Evolutionary conservation across 2,113 vertebrate genomes (phyloP), one percentile per base, ranked within the genome.

Genomic region (Stigmatopora nigra): DNA sequence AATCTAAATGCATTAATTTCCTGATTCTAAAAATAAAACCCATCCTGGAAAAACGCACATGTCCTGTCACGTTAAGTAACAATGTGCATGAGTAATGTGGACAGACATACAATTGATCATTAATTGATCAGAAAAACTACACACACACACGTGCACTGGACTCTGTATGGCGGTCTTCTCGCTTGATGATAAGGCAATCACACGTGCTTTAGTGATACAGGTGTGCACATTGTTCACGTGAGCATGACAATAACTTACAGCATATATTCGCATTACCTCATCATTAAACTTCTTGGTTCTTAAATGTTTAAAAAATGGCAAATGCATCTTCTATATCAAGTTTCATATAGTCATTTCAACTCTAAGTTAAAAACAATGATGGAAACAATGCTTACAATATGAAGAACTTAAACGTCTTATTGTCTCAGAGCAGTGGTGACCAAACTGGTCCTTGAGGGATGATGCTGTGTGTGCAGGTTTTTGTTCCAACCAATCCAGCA

Each of bases 181-280:
- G 12, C 4, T 25, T 45, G 41, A 16, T 57, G 48, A 56, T 53
- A 45, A 53, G 12, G 62, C 47, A 41, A 35, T 36, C 10, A 12
- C 31, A 51, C 22, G 25, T 31, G 25, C 5, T 4, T 35, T 16
- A 35, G 25, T 36, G 61, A 51, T 4, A 5, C 13, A 4, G 11
- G 46, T 49, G 61, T 51, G 22, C 19, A 47, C 20, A 12, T 8
- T 8, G 22, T 14, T 31, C 31, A 15, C 16, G 25, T 36, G 25
- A 49, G 14, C 13, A 47, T 9, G 44, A n/a, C n/a, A 5, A 47
- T 41, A 31, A 20, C 35, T 38, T 52, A 7, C n/a, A 31, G 9
- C 4, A 41, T 55, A 56, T 56, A 56, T 36, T 65, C 56, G 45
- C 55, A 51, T 16, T 4, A 25, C 17, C n/a, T 65, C 64, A 45